Base-by-base conservation (phyloP, 2,113 vertebrate species). In the Nycticebus coucang region DNA sequence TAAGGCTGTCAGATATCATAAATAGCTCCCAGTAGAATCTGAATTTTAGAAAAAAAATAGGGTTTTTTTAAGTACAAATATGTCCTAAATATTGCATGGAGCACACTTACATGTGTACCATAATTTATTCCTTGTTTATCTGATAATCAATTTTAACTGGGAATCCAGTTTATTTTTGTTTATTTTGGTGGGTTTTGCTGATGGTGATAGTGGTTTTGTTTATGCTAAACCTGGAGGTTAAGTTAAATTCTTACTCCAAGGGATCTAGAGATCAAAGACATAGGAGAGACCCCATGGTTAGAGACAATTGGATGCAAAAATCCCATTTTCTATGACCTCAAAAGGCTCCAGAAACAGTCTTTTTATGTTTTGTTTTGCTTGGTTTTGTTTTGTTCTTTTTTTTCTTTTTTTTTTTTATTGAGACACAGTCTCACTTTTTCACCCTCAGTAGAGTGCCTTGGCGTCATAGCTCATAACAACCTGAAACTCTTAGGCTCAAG, bases 171-270 rank as follows among this genome's bases (percentile, higher is more conserved):
- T 21, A 7, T 18, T 82, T 78, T 77, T 59, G 3, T 28, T 87
- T 72, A 33, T 60, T 89, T 96, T 77, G 18, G 21, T 26, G 19
- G 13, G n/a, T 83, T 41, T 71, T 62, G 14, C 4, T 83, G 68
- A 3, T 62, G 68, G 24, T 72, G 21, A 2, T n/a, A 11, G n/a
- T 66, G 28, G n/a, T 69, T 87, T 83, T 87, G 10, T 37, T 95
- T 95, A 89, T 62, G 57, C 71, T 92, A 75, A 89, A 80, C 50
- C 41, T 87, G n/a, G 37, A 71, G 62, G 88, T 79, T 82, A 62
- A 78, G 21, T 14, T 41, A 84, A 41, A 37, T 19, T 66, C 37
- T 95, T 92, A 35, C 26, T 53, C 30, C 55, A 21, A 87, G 45
- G 74, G 57, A 87, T 30, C 69, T 57, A 75, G 35, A 50, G n/a